These are phyloP conservation scores for Thomomys bottae DNA, from an alignment of 2,113 vertebrate species.

Conservation along the genomic window DNA sequence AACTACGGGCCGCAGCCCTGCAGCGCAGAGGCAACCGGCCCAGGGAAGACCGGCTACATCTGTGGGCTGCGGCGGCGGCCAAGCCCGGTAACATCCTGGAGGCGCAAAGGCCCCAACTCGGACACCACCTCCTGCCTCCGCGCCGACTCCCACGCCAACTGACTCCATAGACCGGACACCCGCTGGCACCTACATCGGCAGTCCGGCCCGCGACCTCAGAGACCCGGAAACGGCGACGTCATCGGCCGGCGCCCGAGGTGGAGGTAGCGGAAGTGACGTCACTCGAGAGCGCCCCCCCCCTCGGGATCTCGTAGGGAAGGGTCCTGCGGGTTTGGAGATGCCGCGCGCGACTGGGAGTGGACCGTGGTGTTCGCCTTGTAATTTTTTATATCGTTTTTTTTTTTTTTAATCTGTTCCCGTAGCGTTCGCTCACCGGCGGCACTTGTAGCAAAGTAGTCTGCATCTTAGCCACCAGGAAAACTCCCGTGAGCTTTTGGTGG, in stretches of 20 bases:
- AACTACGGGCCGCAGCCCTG: conserved; percentile 65
- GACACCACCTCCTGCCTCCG: conserved; percentile 63
- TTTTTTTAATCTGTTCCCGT: too few relatives aligned
- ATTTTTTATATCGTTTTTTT: too few relatives aligned
- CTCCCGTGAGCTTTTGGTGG: background rate
- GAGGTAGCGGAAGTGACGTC: conserved; percentile 52
- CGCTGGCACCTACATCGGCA: accelerated
- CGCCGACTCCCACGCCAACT: conserved; percentile 11
- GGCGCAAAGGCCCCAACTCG: conserved; percentile 57
- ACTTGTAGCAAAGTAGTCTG: background rate
- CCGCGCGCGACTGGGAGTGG: too few relatives aligned
- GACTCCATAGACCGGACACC: conserved; percentile 73
- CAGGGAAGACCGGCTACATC: conserved; percentile 82
- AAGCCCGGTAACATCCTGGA: conserved; percentile 83
- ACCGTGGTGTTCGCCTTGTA: too few relatives aligned
- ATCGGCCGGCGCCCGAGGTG: accelerated
- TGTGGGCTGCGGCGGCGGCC: conserved; percentile 82
- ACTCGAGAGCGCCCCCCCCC: accelerated
- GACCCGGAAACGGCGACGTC: conserved; percentile 50
- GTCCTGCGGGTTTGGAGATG: too few relatives aligned
- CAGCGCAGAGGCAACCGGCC: conserved; percentile 80
- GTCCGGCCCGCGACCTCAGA: conserved; percentile 3
- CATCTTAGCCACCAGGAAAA: too few relatives aligned
- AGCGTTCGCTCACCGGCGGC: accelerated
- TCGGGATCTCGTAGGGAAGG: accelerated